These are phyloP conservation scores for Candoia aspera DNA, from an alignment of 2,113 vertebrate genomes.

Conservation along the genomic window DNA sequence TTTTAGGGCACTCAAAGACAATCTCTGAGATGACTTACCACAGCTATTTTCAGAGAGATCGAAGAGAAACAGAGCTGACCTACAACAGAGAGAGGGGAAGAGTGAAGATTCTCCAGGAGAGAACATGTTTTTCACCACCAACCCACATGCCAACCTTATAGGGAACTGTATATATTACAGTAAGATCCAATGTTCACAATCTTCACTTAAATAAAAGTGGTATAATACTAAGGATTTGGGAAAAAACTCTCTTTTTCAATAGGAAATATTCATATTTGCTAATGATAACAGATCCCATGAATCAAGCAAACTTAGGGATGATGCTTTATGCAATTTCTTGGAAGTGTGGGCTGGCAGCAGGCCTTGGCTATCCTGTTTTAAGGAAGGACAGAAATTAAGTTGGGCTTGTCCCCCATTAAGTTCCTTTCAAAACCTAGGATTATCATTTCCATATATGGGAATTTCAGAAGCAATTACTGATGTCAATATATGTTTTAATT, in stretches of 20 bases:
- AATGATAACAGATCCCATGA: neutral
- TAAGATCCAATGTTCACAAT: neutral
- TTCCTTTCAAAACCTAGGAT: neutral
- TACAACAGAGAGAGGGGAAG: conserved; percentile 57
- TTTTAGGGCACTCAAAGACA: neutral
- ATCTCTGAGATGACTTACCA: conserved; percentile 74
- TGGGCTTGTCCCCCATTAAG: neutral
- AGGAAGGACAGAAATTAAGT: neutral
- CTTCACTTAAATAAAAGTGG: neutral
- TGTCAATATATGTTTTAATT: neutral
- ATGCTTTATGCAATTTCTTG: neutral
- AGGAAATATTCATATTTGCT: neutral
- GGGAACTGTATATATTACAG: neutral
- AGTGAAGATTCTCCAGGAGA: neutral
- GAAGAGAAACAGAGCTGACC: conserved; percentile 87
- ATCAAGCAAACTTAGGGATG: neutral
- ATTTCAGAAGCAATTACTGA: neutral
- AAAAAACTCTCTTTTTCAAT: neutral
- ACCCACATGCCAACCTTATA: neutral
- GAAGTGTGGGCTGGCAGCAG: neutral
- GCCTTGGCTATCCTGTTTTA: neutral
- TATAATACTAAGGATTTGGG: neutral
- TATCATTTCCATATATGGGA: neutral
- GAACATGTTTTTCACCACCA: neutral
- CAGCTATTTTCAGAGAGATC: conserved; percentile 85